phyloP scores from a whole-genome alignment of 1,140 invertebrate species.

The Nymphalis io region DNA sequence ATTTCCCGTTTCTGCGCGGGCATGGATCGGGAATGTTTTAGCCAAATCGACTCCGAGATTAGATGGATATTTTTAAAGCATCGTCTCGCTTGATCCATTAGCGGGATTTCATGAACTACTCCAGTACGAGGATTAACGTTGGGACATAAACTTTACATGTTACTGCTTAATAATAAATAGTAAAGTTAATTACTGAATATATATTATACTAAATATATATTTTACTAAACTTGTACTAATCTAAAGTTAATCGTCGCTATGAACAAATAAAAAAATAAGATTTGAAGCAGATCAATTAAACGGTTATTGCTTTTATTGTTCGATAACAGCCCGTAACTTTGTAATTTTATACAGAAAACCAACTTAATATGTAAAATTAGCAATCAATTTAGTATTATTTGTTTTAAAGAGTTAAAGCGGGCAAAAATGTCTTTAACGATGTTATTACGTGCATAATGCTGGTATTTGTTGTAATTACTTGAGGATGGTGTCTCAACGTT shows the following conservation, averaged over 20 bases:
- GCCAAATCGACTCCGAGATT: constrained; percentile 73
- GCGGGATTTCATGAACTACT: constrained; percentile 68
- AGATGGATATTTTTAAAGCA: constrained; percentile 77
- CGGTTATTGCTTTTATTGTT: constrained; percentile 6
- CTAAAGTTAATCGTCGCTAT: neutral
- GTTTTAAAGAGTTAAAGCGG: constrained; percentile 15
- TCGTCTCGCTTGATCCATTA: constrained; percentile 74
- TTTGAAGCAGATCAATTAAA: constrained; percentile 11
- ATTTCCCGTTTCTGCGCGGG: constrained; percentile 65
- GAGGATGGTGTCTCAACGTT: constrained; percentile 50
- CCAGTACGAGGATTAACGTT: constrained; percentile 58
- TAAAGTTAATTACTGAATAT: neutral
- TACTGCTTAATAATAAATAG: constrained; percentile 9
- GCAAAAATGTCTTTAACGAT: constrained; percentile 45
- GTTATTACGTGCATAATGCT: constrained; percentile 72
- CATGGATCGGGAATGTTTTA: constrained; percentile 71
- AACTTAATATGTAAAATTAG: constrained; percentile 2
- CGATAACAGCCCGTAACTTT: constrained; percentile 6
- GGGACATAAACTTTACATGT: constrained; percentile 58
- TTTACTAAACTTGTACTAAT: neutral
- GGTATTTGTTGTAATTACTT: constrained; percentile 69
- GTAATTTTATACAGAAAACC: constrained; percentile 9
- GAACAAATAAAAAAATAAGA: constrained; percentile 7
- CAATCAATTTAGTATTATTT: constrained; percentile 1
- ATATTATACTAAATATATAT: neutral